Evolutionary conservation across 92 coral and sea anemone species (phyloP).

Genomic region (Porites evermanni): DNA sequence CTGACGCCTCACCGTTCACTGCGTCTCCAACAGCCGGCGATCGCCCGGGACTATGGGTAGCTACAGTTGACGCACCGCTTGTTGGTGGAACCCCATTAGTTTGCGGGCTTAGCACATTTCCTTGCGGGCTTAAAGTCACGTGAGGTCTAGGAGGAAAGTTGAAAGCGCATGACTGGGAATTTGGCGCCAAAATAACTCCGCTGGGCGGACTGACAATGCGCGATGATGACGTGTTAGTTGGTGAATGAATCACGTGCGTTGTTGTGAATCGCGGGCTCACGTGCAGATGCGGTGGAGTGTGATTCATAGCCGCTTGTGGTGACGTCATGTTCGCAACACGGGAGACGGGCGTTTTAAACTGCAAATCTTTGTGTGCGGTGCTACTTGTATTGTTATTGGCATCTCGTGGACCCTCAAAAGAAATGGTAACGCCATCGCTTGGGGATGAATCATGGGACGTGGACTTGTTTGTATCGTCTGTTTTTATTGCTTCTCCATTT

Average conservation of each 20-base stretch:
- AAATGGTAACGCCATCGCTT: background rate
- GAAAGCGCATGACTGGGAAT: constrained; percentile 59
- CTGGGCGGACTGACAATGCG: constrained; percentile 61
- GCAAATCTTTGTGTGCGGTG: constrained; percentile 28
- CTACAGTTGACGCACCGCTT: constrained; percentile 26
- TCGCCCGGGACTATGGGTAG: constrained; percentile 71
- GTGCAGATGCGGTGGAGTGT: constrained; percentile 35
- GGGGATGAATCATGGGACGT: constrained; percentile 31
- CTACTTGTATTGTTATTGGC: constrained; percentile 73
- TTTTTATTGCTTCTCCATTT: constrained; percentile 33
- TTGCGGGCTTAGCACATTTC: constrained; percentile 48
- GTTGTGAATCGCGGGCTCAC: constrained; percentile 53
- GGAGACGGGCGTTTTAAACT: constrained; percentile 52
- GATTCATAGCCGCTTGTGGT: constrained; percentile 34
- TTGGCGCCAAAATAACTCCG: constrained; percentile 42
- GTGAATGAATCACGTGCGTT: constrained; percentile 48
- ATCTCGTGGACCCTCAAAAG: constrained; percentile 64
- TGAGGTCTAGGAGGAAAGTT: constrained; percentile 57
- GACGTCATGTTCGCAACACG: constrained; percentile 35
- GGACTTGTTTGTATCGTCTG: constrained; percentile 32
- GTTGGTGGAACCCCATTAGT: constrained; percentile 39
- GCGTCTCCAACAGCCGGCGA: constrained; percentile 64
- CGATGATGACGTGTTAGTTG: constrained; percentile 39
- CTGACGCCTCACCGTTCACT: constrained; percentile 74
- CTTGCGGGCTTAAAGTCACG: constrained; percentile 50